phyloP scores from a whole-genome alignment of 2,888 invertebrate genomes.

The Leucoptera coffeella region DNA sequence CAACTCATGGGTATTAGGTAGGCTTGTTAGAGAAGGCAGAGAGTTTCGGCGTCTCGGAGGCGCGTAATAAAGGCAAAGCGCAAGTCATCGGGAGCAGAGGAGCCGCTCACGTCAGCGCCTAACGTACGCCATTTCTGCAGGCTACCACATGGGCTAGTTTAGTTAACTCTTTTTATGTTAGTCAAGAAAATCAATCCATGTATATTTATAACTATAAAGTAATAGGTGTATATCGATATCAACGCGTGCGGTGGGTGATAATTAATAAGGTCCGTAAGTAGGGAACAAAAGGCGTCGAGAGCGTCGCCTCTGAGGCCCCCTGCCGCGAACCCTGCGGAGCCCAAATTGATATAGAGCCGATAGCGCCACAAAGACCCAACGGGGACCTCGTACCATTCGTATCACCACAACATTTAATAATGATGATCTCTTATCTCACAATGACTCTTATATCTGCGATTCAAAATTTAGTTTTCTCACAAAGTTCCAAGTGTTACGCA shows the following conservation, averaged over 20 bases:
- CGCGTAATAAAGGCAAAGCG: constrained; percentile 38
- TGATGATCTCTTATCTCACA: constrained; percentile 8
- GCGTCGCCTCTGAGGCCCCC: constrained; percentile 14
- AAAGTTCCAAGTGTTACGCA: too few relatives aligned
- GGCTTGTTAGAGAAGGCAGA: constrained; percentile 41
- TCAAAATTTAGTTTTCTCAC: too few relatives aligned
- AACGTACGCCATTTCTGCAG: too few relatives aligned
- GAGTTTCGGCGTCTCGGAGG: constrained; percentile 14
- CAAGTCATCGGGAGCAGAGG: constrained; percentile 38
- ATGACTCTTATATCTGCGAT: constrained; percentile 21
- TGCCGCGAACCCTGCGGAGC: constrained; percentile 12
- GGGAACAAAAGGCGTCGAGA: constrained; percentile 9
- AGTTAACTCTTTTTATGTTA: too few relatives aligned
- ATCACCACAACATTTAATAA: constrained; percentile 17
- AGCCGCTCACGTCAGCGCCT: constrained; percentile 20
- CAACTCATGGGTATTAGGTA: constrained; percentile 50
- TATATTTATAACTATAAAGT: neutral
- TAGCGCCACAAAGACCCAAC: constrained; percentile 22
- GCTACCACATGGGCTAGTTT: too few relatives aligned
- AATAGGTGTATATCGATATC: neutral
- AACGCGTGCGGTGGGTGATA: constrained; percentile 14
- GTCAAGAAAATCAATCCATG: neutral
- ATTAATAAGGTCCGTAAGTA: constrained; percentile 35
- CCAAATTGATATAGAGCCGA: constrained; percentile 20
- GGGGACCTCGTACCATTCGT: constrained; percentile 14